Evolutionary conservation across 2,797 vertebrate species (phyloP).

Genomic region (Enteromius fasciolatus): DNA sequence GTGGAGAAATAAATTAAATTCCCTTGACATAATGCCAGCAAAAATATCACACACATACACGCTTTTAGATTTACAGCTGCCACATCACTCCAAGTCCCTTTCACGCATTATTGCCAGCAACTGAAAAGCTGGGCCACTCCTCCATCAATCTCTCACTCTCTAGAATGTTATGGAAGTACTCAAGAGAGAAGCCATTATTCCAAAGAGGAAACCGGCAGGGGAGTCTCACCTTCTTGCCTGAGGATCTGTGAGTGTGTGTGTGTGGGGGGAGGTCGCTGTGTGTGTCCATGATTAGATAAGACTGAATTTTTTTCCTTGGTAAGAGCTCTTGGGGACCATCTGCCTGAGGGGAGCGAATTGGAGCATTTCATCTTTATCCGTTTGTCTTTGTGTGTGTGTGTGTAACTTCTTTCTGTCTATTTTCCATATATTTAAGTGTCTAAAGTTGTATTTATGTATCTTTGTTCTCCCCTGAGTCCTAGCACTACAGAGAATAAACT

Average conservation of each 20-base stretch:
- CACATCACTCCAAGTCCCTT: not conserved
- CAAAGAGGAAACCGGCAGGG: not conserved
- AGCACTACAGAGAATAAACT: constrained; percentile 11
- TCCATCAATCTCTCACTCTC: not conserved
- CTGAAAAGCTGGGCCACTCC: not conserved
- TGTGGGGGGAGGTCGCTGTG: not conserved
- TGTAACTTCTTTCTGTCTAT: not conserved
- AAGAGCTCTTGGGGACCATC: constrained; percentile 8
- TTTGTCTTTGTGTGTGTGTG: not conserved
- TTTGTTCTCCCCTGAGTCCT: not conserved
- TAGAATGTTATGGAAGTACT: constrained; percentile 30
- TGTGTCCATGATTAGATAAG: constrained; percentile 18
- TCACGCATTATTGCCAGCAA: constrained; percentile 10
- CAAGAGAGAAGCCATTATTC: constrained; percentile 39
- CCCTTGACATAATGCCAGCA: not conserved
- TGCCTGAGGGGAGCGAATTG: not conserved
- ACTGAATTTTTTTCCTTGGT: not conserved
- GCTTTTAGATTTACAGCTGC: constrained; percentile 24
- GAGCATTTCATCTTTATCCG: not conserved
- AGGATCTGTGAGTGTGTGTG: not conserved
- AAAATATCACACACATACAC: not conserved
- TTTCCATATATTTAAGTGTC: constrained; percentile 1
- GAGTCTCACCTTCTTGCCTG: constrained; percentile 12
- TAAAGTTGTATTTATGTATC: not conserved
- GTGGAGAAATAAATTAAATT: constrained; percentile 7